phyloP scores from a whole-genome alignment of 2,888 invertebrate species.

The Drosophila emarginata region DNA sequence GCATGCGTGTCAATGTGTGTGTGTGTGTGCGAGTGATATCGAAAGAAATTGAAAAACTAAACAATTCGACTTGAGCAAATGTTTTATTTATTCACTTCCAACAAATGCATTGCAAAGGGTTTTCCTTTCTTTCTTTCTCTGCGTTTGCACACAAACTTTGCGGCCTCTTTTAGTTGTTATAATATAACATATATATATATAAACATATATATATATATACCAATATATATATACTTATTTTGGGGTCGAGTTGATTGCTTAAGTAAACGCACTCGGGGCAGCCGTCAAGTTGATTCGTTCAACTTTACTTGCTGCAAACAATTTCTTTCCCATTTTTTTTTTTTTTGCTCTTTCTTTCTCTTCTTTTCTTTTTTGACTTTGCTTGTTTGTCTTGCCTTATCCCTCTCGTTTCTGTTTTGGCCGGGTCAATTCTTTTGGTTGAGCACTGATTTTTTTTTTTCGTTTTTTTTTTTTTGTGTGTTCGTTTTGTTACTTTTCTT shows the following conservation, averaged over 20 bases:
- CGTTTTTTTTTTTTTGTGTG: background rate
- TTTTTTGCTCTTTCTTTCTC: slow-evolving; percentile 27
- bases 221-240: slow-evolving; percentile 32
- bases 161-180: slow-evolving; percentile 77
- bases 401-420: slow-evolving; percentile 46
- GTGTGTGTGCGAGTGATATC: background rate
- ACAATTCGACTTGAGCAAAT: slow-evolving; percentile 67
- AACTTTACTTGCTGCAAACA: slow-evolving; percentile 59
- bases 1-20: slow-evolving; percentile 74
- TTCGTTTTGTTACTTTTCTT: slow-evolving; percentile 4
- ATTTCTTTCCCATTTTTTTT: slow-evolving; percentile 27
- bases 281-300: slow-evolving; percentile 61
- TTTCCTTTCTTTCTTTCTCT: slow-evolving; percentile 40
- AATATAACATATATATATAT: slow-evolving; percentile 60
- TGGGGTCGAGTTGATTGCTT: slow-evolving; percentile 77
- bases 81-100: slow-evolving; percentile 13
- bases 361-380: slow-evolving; percentile 18
- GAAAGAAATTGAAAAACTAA: slow-evolving; percentile 71
- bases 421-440: slow-evolving; percentile 63
- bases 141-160: slow-evolving; percentile 56
- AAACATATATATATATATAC: slow-evolving; percentile 40
- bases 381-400: slow-evolving; percentile 39
- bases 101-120: slow-evolving; percentile 66
- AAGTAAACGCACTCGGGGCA: slow-evolving; percentile 74
- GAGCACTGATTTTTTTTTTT: slow-evolving; percentile 44